Evolutionary conservation across 1,140 invertebrate genomes (phyloP), one percentile per base, ranked within the genome.

Genomic region (Pinna nobilis): DNA sequence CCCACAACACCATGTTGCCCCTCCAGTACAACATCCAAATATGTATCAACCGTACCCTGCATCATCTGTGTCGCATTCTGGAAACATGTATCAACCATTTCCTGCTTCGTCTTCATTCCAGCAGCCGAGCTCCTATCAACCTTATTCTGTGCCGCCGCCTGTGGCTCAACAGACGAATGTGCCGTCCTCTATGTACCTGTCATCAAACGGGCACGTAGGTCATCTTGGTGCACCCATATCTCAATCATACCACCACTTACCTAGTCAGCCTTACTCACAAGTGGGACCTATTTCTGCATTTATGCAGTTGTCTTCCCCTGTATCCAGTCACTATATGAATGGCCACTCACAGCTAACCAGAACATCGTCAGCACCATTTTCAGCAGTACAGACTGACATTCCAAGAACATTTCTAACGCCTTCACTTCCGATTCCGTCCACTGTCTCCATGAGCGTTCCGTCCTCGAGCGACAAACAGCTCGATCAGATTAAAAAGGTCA

Each of bases 401-500:
- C 66, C 74, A 23, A 65, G 70, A 15, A 53, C 69, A 51, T 76
- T 75, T 50, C 53, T 75, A 23, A 76, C 77, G 20, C 60, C 60
- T 5, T 64, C 70, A 30, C 50, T 71, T 44, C 73, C 59, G n/a
- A 30, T 64, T 49, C 57, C 65, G 23, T 61, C 66, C 5, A 69
- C 66, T n/a, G 59, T 67, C 49, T 44, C 73, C 37, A 68, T 63
- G 59, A 23, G 35, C 3, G 6, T 63, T 33, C 59, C 59, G 44
- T 41, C 35, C 28, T 25, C 28, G 6, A 30, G 23, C 28, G 32
- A 63, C 3, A 30, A 37, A 44, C 59, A 39, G 25, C 18, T 25
- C 18, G 59, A 63, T 7, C 59, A 66, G 9, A 33, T 84, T 53
- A 72, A 65, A 47, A 81, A 78, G 32, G 77, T 86, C 1, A 74